Evolutionary conservation across 2,888 invertebrate genomes (phyloP).

Genomic region (Trimorus sp.): DNA sequence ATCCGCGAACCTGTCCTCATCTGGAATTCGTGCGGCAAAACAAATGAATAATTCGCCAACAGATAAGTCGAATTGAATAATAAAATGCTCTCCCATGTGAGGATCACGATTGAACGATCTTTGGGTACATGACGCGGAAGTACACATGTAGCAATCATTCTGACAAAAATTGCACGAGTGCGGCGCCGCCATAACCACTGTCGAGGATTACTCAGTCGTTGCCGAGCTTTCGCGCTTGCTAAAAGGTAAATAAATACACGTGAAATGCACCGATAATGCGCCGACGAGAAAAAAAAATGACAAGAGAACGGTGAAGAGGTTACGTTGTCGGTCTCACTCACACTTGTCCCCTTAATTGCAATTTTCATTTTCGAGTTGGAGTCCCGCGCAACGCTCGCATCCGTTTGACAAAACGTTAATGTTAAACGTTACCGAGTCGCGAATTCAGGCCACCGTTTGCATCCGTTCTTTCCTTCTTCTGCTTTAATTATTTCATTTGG

Average conservation of each 20-base stretch:
- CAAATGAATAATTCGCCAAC: slow-evolving; percentile 32
- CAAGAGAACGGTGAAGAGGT: too few species aligned
- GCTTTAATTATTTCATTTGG: slow-evolving; percentile 24
- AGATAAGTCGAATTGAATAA: slow-evolving; percentile 21
- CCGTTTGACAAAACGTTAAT: slow-evolving; percentile 23
- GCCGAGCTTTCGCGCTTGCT: slow-evolving; percentile 25
- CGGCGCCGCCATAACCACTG: slow-evolving; percentile 23
- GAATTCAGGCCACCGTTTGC: slow-evolving; percentile 18
- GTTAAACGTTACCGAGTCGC: slow-evolving; percentile 1
- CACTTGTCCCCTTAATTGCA: slow-evolving; percentile 11
- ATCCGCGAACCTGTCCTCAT: background rate
- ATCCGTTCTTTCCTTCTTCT: background rate
- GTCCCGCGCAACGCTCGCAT: slow-evolving; percentile 6
- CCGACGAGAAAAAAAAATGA: background rate
- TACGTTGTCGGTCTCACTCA: too few species aligned
- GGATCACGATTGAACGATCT: slow-evolving; percentile 32
- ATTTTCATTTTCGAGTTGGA: slow-evolving; percentile 23
- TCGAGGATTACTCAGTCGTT: slow-evolving; percentile 43
- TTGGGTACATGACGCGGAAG: slow-evolving; percentile 27
- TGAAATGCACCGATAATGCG: slow-evolving; percentile 30
- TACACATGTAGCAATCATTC: slow-evolving; percentile 6
- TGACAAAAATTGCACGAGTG: slow-evolving; percentile 28
- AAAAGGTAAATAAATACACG: slow-evolving; percentile 30
- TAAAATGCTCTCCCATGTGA: slow-evolving; percentile 14
- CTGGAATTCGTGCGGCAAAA: slow-evolving; percentile 17